phyloP scores from a whole-genome alignment of 2,888 invertebrate species.

The Eilema caniola region DNA sequence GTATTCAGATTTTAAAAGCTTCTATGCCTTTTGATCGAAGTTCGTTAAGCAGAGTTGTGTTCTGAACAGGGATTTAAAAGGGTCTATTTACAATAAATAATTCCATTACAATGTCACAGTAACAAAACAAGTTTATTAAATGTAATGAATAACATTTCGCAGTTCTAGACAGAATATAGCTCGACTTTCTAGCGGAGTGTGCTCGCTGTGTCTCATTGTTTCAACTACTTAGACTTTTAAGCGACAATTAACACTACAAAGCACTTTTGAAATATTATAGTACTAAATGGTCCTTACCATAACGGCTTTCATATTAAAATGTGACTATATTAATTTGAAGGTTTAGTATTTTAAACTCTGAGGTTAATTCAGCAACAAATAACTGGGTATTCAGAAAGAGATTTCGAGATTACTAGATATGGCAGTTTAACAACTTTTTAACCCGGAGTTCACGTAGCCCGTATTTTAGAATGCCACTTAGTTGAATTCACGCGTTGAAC shows the following conservation, averaged over 20 bases:
- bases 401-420: too few species aligned
- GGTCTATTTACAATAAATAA: background rate
- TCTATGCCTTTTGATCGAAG: too few species aligned
- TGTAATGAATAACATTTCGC: background rate
- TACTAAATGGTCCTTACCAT: background rate
- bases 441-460: too few species aligned
- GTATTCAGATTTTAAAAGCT: too few species aligned
- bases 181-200: slow-evolving; percentile 21
- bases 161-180: slow-evolving; percentile 21
- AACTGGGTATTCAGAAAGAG: too few species aligned
- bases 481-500: too few species aligned
- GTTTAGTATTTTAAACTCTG: too few species aligned
- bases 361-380: too few species aligned
- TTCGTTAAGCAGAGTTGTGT: too few species aligned
- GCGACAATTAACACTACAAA: slow-evolving; percentile 32
- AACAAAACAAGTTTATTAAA: background rate
- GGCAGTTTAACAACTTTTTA: too few species aligned
- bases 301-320: background rate
- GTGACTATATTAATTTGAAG: background rate
- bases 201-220: slow-evolving; percentile 21
- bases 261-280: slow-evolving; percentile 16
- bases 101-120: background rate
- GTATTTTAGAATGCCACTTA: too few species aligned
- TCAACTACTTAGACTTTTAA: slow-evolving; percentile 34
- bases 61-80: background rate